phyloP scores from a whole-genome alignment of 1,140 invertebrate genomes.

The Conus betulinus region DNA sequence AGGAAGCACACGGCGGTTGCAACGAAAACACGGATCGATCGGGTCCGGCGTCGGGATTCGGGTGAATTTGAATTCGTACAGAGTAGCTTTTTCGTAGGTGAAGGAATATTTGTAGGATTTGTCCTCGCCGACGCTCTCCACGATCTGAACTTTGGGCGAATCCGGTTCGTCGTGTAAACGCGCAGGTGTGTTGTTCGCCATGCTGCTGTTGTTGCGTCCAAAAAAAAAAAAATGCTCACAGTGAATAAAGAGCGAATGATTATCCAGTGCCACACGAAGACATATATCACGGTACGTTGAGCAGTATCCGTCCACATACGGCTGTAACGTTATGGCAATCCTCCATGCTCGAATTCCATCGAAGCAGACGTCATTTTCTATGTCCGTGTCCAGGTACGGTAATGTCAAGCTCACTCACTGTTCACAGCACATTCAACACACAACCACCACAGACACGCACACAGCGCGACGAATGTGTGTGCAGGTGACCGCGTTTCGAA shows the following conservation, averaged over 20 bases:
- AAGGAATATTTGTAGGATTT: slow-evolving; percentile 68
- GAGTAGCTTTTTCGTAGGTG: slow-evolving; percentile 67
- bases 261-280: no score
- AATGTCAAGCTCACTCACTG: background rate
- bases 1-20: slow-evolving; percentile 66
- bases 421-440: background rate
- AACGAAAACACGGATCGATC: slow-evolving; percentile 68
- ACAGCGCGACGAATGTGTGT: background rate
- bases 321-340: background rate
- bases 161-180: background rate
- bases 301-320: background rate
- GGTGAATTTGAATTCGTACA: slow-evolving; percentile 71
- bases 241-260: no score
- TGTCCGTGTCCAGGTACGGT: background rate
- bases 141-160: slow-evolving; percentile 45
- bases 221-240: no score
- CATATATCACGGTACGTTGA: background rate
- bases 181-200: background rate
- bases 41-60: slow-evolving; percentile 60
- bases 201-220: background rate
- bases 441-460: background rate
- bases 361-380: background rate
- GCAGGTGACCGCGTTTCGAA: background rate
- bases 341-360: background rate
- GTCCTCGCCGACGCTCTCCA: slow-evolving; percentile 57